phyloP scores from a whole-genome alignment of 2,113 vertebrate genomes.

The Macroglossus sobrinus region DNA sequence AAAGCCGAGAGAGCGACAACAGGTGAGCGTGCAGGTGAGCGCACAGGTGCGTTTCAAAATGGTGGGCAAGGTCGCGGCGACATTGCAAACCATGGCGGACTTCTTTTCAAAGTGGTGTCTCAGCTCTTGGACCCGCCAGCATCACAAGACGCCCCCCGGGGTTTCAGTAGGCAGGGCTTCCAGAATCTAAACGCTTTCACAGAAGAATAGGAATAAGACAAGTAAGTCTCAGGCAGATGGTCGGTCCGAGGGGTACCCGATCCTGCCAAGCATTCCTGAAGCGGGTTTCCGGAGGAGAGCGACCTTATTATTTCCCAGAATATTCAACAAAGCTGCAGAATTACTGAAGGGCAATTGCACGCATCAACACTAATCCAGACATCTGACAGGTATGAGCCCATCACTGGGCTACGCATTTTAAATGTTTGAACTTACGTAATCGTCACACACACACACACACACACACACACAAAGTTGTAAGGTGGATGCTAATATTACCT shows the following conservation, averaged over 20 bases:
- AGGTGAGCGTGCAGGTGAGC: neutral
- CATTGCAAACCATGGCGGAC: neutral
- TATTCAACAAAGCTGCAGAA: neutral
- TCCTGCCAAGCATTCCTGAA: neutral
- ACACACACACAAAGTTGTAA: neutral
- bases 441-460: too few relatives aligned
- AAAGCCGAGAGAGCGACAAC: neutral
- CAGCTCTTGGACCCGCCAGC: neutral
- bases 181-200: neutral
- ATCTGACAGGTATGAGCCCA: neutral
- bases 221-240: neutral
- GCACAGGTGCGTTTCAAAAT: neutral
- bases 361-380: neutral
- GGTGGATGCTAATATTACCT: neutral
- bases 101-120: neutral
- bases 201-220: neutral
- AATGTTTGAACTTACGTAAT: neutral
- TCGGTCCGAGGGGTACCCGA: neutral
- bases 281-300: neutral
- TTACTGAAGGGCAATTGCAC: neutral
- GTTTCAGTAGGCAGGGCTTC: neutral
- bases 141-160: too few relatives aligned
- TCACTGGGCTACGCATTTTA: neutral
- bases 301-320: neutral
- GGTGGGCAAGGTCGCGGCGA: neutral